phyloP scores from a whole-genome alignment of 2,113 vertebrate genomes.

The Camelus dromedarius region DNA sequence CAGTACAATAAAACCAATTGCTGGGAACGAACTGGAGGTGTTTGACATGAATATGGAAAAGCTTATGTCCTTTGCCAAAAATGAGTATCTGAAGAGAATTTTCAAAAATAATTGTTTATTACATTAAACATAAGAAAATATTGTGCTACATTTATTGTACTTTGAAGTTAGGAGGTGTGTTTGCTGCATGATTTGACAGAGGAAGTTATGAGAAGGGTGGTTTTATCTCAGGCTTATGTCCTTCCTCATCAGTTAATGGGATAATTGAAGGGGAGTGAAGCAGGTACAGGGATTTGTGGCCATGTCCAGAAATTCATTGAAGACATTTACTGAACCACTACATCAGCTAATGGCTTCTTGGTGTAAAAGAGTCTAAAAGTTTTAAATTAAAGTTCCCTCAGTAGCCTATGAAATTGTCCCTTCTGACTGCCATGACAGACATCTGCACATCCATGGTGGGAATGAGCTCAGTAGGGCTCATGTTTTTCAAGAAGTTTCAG shows the following conservation, averaged over 20 bases:
- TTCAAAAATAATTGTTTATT: neutral
- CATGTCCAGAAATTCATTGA: neutral
- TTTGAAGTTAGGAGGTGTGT: neutral
- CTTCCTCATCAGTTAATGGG: neutral
- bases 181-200: neutral
- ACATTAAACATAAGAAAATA: neutral
- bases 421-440: neutral
- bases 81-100: neutral
- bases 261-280: neutral
- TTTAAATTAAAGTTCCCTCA: neutral
- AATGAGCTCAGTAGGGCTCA: accelerated
- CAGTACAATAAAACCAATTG: neutral
- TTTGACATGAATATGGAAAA: neutral
- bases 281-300: neutral
- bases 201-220: too few species aligned
- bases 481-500: neutral
- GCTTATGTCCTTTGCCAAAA: neutral
- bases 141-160: neutral
- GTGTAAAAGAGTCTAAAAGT: neutral
- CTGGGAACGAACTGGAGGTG: neutral
- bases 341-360: neutral
- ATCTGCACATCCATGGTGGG: too few species aligned
- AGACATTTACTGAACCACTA: neutral
- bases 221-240: neutral
- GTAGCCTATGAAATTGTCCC: neutral